Base-by-base conservation (phyloP, 2,888 invertebrate genomes). In the Netelia virgata region DNA sequence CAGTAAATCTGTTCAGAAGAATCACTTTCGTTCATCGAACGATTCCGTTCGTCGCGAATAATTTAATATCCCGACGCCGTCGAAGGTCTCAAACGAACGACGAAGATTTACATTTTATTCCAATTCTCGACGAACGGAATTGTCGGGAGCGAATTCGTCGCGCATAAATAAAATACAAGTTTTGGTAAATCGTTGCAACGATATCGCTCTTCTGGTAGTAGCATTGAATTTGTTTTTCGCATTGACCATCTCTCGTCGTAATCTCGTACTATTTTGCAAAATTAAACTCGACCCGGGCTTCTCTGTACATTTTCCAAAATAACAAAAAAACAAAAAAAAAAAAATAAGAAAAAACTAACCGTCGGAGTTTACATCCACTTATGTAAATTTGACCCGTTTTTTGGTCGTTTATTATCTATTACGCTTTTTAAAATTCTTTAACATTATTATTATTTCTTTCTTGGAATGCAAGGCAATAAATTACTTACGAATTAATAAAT, bases 391-490 rank as follows among this genome's bases (percentile, higher is more conserved):
- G 14, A 80, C 76, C 76, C 61, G 36, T 61, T 74, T 43, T 50
- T 41, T 18, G n/a, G 69, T 47, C 63, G 28, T 76, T 16, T 73
- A 11, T 64, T 74, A 57, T 9, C n/a, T 75, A 59, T 82, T 70
- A 85, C 78, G 74, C 68, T 66, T 64, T 61, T 43, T 16, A 73
- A 36, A 72, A 75, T 84, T 70, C 64, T 23, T 59, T 57, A 36
- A 36, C 36, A 36, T 50, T 79, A 74, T 41, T 81, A 76, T 68
- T 77, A 66, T 69, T 83, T 83, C 72, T 80, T 82, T 89, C 86
- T 91, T 93, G 93, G 93, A 93, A 93, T 93, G 93, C 92, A 92
- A 92, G 90, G 89, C 91, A 92, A 93, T 93, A 93, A 92, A 92
- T 93, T 92, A 93, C 91, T 93, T 92, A 92, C 68, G 80, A 72